Evolutionary conservation across 2,888 invertebrate genomes (phyloP), one percentile per base, ranked within the genome.

Genomic region (Drosophila mimetica): DNA sequence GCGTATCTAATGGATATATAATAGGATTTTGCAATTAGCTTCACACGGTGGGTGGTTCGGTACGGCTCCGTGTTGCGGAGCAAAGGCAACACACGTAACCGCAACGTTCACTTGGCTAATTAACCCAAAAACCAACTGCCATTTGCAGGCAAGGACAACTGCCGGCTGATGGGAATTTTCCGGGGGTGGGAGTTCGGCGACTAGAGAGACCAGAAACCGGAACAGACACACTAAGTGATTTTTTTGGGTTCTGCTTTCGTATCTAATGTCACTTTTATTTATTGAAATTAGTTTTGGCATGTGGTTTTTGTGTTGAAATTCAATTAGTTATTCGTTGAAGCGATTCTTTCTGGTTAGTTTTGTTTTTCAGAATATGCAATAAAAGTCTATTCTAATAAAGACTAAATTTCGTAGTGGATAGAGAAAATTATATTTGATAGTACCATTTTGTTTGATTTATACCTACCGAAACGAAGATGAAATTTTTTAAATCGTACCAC

Each of bases 1-100:
- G 82, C 82, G 80, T 85, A 71, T 87, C 87, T 88, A 88, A 89
- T 89, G 89, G 89, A 88, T 83, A 86, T 84, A 88, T 89, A 89
- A 89, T 86, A 89, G 84, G 87, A 88, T 88, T 89, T 89, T 80
- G 78, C 79, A 86, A 84, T 86, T 87, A 85, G 79, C 71, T 66
- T 71, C 52, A 63, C 37, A 52, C 52, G 47, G 50, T 20, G 13
- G 37, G 18, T 30, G 53, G 61, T 32, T 39, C 28, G 71, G 59
- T 44, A 7, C 25, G 69, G 65, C 11, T 22, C 13, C 22, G 51
- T 44, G 53, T 51, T 20, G 54, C 42, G 46, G 60, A 52, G 75
- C n/a, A 67, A 52, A 70, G 58, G 72, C 69, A 63, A 37, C 71
- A 71, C 79, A 79, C 79, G 77, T 79, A 79, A 79, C 76, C 82